Evolutionary conservation across 2,797 vertebrate species (phyloP), one percentile per base, ranked within the genome.

Genomic region (Neopelma chrysocephalum): DNA sequence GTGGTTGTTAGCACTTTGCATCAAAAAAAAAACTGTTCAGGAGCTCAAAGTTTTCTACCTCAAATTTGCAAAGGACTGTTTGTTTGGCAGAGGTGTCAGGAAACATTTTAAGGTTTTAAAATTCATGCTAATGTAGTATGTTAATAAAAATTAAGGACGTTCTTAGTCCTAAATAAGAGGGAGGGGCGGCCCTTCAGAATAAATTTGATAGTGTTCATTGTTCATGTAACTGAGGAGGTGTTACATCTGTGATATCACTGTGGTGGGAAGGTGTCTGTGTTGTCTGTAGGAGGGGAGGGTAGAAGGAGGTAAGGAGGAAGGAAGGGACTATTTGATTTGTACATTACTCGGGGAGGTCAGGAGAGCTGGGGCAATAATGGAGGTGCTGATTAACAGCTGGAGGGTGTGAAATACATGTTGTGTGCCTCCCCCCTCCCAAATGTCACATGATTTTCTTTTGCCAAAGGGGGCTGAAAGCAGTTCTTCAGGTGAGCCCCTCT

Each of bases 21-120:
- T 94, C 76, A 61, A 88, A 96, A 95, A 94, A 88, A 9, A 27
- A 32, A 15, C 12, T 16, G 40, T 85, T 70, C 45, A 36, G 47
- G 50, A 68, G 40, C 91, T 96, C 82, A 93, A 91, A 96, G 85
- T 82, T 92, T 97, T 97, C 92, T 76, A 65, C 94, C 82, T 92
- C 72, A 80, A 21, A 75, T 96, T 96, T 94, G 72, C 64, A 88
- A 96, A 87, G 61, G 66, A 50, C 71, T 97, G 91, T 73, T 79
- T 94, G 54, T 87, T 94, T 96, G 90, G 69, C 61, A 72, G 29
- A 65, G 38, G 47, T 92, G n/a, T 75, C 87, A 71, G 87, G 40
- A 93, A 96, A 83, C 38, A 60, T 70, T 90, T 92, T 69, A 80
- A n/a, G 58, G 61, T 69, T 94, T 93, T 61, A 26, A 88, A 82